These are phyloP conservation scores for Microdon myrmicae DNA, from an alignment of 2,888 invertebrate species.

Conservation along the genomic window DNA sequence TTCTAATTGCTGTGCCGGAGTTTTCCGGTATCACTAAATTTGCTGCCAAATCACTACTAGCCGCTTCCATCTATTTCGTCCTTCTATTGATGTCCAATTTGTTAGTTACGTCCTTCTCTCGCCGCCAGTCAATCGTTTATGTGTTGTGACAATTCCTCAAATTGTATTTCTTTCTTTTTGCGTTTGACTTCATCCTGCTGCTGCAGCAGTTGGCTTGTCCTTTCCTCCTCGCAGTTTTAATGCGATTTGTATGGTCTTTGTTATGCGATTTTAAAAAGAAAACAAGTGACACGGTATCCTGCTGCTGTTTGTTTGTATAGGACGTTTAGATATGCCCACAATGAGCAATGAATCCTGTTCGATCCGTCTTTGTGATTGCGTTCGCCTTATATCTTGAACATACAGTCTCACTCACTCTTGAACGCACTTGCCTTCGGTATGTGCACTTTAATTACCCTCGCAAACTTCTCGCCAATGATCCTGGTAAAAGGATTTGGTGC, in stretches of 20 bases:
- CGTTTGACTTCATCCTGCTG: conserved; percentile 9
- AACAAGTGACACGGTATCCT: conserved; percentile 25
- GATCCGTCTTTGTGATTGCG: conserved; percentile 21
- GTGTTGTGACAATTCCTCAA: conserved; percentile 52
- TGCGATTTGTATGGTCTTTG: conserved; percentile 33
- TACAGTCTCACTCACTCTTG: conserved; percentile 11
- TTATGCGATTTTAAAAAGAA: conserved; percentile 19
- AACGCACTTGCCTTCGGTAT: conserved; percentile 12
- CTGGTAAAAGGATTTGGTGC: conserved; percentile 54
- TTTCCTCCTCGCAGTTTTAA: conserved; percentile 38
- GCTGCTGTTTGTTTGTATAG: conserved; percentile 40
- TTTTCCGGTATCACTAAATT: conserved; percentile 35
- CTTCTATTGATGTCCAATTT: conserved; percentile 34
- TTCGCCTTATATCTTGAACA: conserved; percentile 15
- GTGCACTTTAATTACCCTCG: conserved; percentile 10
- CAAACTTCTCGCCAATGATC: conserved; percentile 50
- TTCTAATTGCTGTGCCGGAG: conserved; percentile 48
- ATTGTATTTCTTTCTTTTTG: conserved; percentile 39
- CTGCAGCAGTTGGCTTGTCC: conserved; percentile 19
- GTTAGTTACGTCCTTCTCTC: conserved; percentile 23
- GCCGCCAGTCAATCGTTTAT: conserved; percentile 22
- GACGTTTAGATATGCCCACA: conserved; percentile 24
- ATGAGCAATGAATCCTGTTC: conserved; percentile 37
- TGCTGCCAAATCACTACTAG: conserved; percentile 49
- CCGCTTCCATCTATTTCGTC: conserved; percentile 37